These are phyloP conservation scores for Diloba caeruleocephala DNA, from an alignment of 2,888 invertebrate genomes.

Conservation along the genomic window DNA sequence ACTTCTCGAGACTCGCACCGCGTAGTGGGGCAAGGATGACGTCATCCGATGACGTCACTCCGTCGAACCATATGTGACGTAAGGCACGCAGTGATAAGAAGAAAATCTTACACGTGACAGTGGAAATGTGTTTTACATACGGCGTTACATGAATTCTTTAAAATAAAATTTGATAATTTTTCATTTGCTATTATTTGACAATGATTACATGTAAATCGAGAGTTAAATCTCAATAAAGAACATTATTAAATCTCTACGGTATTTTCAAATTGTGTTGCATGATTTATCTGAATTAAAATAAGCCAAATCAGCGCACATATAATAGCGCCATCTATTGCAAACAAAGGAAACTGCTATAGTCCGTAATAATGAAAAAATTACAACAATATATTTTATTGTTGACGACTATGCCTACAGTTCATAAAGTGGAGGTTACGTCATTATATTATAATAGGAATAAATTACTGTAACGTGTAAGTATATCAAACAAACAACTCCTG, in stretches of 20 bases:
- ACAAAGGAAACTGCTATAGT: constrained; percentile 36
- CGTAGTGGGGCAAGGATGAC: constrained; percentile 65
- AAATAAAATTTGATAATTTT: constrained; percentile 2
- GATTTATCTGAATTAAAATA: constrained; percentile 4
- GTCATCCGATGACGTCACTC: constrained; percentile 79
- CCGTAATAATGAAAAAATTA: constrained; percentile 20
- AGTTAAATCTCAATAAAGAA: neutral
- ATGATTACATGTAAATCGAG: constrained; percentile 5
- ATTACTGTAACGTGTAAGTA: constrained; percentile 28
- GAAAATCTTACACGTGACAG: constrained; percentile 32
- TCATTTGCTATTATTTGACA: constrained; percentile 5
- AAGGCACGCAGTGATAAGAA: constrained; percentile 54
- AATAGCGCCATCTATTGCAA: constrained; percentile 68
- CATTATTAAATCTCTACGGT: constrained; percentile 20
- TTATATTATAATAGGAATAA: constrained; percentile 46
- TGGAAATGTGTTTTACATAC: constrained; percentile 16
- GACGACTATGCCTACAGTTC: constrained; percentile 14
- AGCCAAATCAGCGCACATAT: constrained; percentile 22
- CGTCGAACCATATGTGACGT: constrained; percentile 71
- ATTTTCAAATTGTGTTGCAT: constrained; percentile 17
- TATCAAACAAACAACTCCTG: constrained; percentile 42
- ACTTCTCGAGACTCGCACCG: constrained; percentile 63
- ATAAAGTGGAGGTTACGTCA: constrained; percentile 46
- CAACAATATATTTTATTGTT: constrained; percentile 28
- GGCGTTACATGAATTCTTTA: constrained; percentile 4